Percentiles rank a stretch among this genome's conserved stretches.
Conservation (phyloP, 2,797 vertebrate genomes). For the Poecilia gillii region DNA sequence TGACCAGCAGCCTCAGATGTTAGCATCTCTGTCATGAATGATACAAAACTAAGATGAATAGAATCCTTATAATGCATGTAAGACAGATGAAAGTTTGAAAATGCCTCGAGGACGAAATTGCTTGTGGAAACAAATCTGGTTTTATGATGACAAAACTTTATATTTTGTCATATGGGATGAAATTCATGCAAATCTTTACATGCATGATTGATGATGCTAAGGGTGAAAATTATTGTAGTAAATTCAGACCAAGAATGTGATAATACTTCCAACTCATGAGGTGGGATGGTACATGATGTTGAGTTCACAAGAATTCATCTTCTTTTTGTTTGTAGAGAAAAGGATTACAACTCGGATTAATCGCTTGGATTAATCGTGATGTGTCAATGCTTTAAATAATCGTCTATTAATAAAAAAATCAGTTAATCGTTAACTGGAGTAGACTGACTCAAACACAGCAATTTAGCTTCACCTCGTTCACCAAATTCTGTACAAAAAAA, state of each 20-base stretch:
- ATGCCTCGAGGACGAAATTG: constrained; percentile 9
- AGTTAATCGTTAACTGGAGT: too few species aligned
- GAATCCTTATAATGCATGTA: constrained; percentile 8
- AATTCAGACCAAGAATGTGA: background rate
- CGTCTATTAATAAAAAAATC: too few species aligned
- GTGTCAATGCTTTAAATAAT: too few species aligned
- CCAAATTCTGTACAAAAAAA: too few species aligned
- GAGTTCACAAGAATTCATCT: background rate
- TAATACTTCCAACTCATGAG: background rate
- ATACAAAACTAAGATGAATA: constrained; percentile 26
- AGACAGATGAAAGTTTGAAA: background rate
- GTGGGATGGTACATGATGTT: background rate
- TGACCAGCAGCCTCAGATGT: constrained; percentile 54
- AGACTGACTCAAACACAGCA: too few species aligned
- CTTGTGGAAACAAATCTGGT: constrained; percentile 5
- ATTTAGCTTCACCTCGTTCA: too few species aligned
- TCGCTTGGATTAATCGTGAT: too few species aligned
- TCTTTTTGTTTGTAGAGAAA: background rate
- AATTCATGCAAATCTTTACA: background rate
- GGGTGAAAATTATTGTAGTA: background rate
- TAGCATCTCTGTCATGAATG: constrained; percentile 36
- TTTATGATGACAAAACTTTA: constrained; percentile 3
- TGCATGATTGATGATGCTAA: background rate
- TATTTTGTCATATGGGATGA: background rate
- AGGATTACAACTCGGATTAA: too few species aligned